Percentiles rank a stretch among this genome's conserved stretches.
Conservation (phyloP, 2,113 vertebrate genomes). For the Amblyornis subalaris region DNA sequence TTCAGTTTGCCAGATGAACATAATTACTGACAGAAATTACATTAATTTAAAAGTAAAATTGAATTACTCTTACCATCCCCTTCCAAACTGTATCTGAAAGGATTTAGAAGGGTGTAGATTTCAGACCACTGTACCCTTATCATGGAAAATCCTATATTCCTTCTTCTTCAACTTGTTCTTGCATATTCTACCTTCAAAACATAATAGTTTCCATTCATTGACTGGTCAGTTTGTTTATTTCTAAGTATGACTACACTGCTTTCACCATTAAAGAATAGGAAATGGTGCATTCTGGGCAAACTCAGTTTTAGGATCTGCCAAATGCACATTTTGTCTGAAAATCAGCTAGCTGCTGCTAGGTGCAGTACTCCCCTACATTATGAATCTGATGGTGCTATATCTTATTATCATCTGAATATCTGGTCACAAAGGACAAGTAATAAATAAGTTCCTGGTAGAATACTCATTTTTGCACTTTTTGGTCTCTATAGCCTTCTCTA, state of each 20-base stretch:
- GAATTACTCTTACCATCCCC: conserved; percentile 1
- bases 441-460: not conserved
- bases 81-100: not conserved
- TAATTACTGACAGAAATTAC: conserved; percentile 19
- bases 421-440: not conserved
- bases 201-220: not conserved
- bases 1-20: conserved; percentile 21
- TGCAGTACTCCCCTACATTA: not conserved
- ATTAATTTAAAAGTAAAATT: conserved; percentile 42
- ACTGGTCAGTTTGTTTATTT: not conserved
- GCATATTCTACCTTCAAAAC: not conserved
- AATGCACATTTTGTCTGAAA: not conserved
- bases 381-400: not conserved
- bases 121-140: not conserved
- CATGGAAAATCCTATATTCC: not conserved
- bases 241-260: not conserved
- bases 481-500: not conserved
- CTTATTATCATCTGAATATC: not conserved
- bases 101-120: not conserved
- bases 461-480: not conserved
- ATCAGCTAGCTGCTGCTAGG: not conserved
- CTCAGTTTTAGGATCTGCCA: not conserved
- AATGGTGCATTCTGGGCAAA: not conserved
- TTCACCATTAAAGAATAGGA: not conserved
- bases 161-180: not conserved